Evolutionary conservation across 2,888 invertebrate species (phyloP), one percentile per base, ranked within the genome.

Genomic region (Protonemura montana): DNA sequence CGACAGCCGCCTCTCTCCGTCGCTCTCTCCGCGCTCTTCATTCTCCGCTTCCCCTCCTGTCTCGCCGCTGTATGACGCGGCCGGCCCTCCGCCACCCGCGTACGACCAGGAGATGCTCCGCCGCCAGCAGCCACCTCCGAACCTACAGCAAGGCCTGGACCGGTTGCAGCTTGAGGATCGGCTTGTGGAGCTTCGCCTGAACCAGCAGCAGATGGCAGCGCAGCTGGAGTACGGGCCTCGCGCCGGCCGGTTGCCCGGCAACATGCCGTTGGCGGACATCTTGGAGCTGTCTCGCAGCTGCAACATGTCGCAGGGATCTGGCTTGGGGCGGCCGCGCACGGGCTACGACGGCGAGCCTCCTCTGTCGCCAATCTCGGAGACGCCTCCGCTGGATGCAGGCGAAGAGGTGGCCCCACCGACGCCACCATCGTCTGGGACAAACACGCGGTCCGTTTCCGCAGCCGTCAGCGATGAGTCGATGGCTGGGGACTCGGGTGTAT

Each of bases 401-500:
- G 88, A 85, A 81, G 89, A 89, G 88, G 86, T 86, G 25, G 82
- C 86, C 16, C 41, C 87, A 5, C 86, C 86, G 7, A 59, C 87
- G 25, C 87, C 87, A 2, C 85, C 86, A 0, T 89, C 89, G 87
- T 91, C 93, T 90, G 96, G 96, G 85, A 96, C 96, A 85, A 97
- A 97, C 90, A 97, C 97, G 88, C 94, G 97, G 90, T 97, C 97
- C 59, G 98, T 98, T 82, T 98, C 98, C 27, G 98, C 98, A 76
- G 98, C 98, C 59, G 98, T 98, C 26, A 98, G 98, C 91, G 98
- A 98, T 91, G 99, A 99, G 91, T 98, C 98, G 82, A 98, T 99
- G 87, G 98, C 99, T 80, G 98, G 98, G 0, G 98, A 98, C 91
- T 97, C 97, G 0, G 97, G 97, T 0, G 97, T 98, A 27, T 98